These are phyloP conservation scores for Clarias laeviceps DNA, from an alignment of 2,797 vertebrate genomes.

Conservation along the genomic window DNA sequence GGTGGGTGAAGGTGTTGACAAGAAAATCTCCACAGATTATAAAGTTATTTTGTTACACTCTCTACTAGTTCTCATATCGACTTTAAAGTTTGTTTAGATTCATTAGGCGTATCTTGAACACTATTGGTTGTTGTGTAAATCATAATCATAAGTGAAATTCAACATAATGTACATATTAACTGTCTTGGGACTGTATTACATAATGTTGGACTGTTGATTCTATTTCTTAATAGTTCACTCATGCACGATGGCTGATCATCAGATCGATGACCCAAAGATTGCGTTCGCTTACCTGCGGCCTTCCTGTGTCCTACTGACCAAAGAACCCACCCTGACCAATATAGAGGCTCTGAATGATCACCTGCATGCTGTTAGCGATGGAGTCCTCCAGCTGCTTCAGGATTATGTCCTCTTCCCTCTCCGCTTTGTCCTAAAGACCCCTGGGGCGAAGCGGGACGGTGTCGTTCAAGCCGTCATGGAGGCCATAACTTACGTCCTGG, in stretches of 20 bases:
- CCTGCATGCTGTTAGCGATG: conserved; percentile 75
- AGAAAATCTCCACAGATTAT: background rate
- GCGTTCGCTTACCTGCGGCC: conserved; percentile 89
- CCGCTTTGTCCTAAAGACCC: conserved; percentile 84
- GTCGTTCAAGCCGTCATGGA: conserved; percentile 80
- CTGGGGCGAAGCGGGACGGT: conserved; percentile 78
- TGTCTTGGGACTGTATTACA: background rate
- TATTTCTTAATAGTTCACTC: conserved; percentile 25
- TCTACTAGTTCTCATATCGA: background rate
- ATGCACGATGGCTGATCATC: conserved; percentile 65
- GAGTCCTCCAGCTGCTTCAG: conserved; percentile 90
- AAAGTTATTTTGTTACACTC: background rate
- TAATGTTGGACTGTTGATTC: background rate
- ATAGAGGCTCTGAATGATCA: conserved; percentile 75
- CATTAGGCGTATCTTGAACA: background rate
- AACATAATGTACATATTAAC: background rate
- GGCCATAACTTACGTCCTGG: conserved; percentile 79
- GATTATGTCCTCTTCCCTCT: conserved; percentile 94
- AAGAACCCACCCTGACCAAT: conserved; percentile 78
- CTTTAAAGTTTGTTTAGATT: background rate
- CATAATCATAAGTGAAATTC: background rate
- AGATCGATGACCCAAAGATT: conserved; percentile 83
- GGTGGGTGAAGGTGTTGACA: background rate
- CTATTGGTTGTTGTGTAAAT: background rate
- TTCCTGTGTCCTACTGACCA: conserved; percentile 85